Conservation (phyloP, 30 jellyfish, hydroid and myxozoan genomes). For the Phacellophora camtschatica region DNA sequence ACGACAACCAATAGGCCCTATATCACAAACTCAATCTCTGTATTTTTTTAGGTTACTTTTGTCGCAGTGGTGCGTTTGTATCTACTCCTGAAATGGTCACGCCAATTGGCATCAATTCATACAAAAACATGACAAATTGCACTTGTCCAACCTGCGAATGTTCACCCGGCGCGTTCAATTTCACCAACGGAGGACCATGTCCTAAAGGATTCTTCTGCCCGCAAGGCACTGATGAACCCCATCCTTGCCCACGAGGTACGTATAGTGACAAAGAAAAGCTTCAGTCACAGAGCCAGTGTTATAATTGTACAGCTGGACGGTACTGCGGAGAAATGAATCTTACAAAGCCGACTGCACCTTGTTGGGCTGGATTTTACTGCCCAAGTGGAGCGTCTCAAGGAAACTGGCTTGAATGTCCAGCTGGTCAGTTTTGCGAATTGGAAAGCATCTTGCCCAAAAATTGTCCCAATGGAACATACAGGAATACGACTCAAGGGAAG, state of each 20-base stretch:
- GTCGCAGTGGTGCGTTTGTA: conserved; percentile 97
- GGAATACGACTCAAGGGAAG: conserved; percentile 89
- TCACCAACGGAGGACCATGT: conserved; percentile 96
- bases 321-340: conserved; percentile 79
- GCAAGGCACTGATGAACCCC: conserved; percentile 85
- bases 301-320: conserved; percentile 88
- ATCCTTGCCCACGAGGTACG: conserved; percentile 96
- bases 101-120: conserved; percentile 57
- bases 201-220: conserved; percentile 97
- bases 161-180: conserved; percentile 83
- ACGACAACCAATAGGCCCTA: no score
- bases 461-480: conserved; percentile 89
- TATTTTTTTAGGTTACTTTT: conserved; percentile 78
- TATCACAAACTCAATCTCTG: no score
- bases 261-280: conserved; percentile 73
- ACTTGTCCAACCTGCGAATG: conserved; percentile 83
- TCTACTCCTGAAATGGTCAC: conserved; percentile 88
- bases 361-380: conserved; percentile 99
- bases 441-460: conserved; percentile 60
- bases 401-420: conserved; percentile 85
- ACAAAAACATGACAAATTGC: conserved; percentile 71
- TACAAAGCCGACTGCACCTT: conserved; percentile 81
- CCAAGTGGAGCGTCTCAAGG: conserved; percentile 82
- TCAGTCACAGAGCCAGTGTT: conserved; percentile 76
- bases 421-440: conserved; percentile 76